Evolutionary conservation across 2,888 invertebrate genomes (phyloP).

Genomic region (Epinotia ramella): DNA sequence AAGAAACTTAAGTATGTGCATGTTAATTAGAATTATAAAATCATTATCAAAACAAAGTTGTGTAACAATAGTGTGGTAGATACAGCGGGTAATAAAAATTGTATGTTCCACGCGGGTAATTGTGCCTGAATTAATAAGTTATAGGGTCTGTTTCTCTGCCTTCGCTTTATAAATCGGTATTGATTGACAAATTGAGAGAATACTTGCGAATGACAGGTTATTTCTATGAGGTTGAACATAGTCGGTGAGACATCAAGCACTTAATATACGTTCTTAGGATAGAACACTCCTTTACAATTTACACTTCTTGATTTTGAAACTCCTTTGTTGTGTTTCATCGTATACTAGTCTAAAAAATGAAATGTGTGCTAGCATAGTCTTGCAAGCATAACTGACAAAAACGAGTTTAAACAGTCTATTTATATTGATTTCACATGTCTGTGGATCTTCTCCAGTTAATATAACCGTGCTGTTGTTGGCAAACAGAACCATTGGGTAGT

Average conservation of each 20-base stretch:
- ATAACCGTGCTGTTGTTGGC: no score
- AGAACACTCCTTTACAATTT: neutral
- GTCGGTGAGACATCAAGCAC: no score
- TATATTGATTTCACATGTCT: no score
- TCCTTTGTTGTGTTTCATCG: neutral
- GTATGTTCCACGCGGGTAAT: neutral
- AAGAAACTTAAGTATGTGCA: slow-evolving; percentile 44
- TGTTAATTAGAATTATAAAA: slow-evolving; percentile 33
- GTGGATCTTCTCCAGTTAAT: no score
- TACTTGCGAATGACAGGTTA: neutral
- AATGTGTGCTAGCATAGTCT: no score
- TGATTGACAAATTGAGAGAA: no score
- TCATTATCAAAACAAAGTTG: slow-evolving; percentile 30
- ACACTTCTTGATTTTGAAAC: neutral
- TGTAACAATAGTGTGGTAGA: slow-evolving; percentile 8
- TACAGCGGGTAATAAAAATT: neutral
- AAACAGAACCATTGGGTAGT: no score
- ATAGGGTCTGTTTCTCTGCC: neutral
- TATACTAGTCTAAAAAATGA: no score
- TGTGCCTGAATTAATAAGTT: neutral
- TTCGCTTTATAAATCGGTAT: no score
- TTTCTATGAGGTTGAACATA: neutral
- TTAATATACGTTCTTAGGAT: neutral
- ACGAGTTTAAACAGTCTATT: no score
- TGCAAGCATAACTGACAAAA: no score